These are phyloP conservation scores for Polydesmus complanatus DNA, from an alignment of 2,888 invertebrate genomes.

Conservation along the genomic window DNA sequence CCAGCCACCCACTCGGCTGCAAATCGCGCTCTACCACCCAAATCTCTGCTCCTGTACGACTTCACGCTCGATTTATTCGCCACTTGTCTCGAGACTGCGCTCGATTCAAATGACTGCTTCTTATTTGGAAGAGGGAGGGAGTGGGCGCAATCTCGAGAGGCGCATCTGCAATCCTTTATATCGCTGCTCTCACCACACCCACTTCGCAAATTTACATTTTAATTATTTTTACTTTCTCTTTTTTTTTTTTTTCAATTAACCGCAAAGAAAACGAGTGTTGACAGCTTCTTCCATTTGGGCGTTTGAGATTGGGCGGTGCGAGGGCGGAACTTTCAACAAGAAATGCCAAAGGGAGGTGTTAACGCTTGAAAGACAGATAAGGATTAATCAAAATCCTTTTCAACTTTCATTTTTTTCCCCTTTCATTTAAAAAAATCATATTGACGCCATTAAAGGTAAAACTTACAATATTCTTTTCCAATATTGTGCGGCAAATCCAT, in stretches of 20 bases:
- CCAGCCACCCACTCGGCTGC: background rate
- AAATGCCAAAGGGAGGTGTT: background rate
- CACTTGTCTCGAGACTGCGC: too few relatives aligned
- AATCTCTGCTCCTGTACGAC: background rate
- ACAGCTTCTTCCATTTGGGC: too few relatives aligned
- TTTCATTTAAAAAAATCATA: background rate
- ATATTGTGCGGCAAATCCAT: too few relatives aligned
- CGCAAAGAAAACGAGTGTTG: too few relatives aligned
- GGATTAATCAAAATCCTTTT: background rate
- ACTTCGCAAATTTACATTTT: background rate
- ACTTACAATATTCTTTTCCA: too few relatives aligned
- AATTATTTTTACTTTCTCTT: background rate
- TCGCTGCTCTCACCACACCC: too few relatives aligned
- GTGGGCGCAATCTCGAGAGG: too few relatives aligned
- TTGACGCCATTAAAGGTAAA: too few relatives aligned
- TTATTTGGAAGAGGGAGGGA: too few relatives aligned
- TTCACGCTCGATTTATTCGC: background rate
- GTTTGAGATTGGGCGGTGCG: too few relatives aligned
- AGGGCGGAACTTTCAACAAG: background rate
- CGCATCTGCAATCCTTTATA: too few relatives aligned
- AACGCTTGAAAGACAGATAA: background rate
- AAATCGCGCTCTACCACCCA: background rate
- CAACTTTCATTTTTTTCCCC: background rate
- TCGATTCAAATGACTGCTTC: too few relatives aligned
- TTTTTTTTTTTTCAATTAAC: background rate